These are phyloP conservation scores for Malachius bipustulatus DNA, from an alignment of 2,888 invertebrate species.

Conservation along the genomic window DNA sequence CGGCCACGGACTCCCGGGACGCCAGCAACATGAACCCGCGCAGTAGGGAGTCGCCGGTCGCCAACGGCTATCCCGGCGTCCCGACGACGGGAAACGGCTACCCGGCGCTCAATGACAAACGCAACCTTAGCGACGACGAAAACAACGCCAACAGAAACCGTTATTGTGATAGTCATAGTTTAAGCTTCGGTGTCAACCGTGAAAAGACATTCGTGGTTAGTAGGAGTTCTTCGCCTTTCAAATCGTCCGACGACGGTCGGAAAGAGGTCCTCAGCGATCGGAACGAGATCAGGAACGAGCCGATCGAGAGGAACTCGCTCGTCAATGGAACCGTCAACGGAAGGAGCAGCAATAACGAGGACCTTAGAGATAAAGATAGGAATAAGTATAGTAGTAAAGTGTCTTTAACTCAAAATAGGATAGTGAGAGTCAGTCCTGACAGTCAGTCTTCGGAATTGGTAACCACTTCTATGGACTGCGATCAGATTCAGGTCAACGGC, in stretches of 20 bases:
- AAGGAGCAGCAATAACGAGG: conserved; percentile 11
- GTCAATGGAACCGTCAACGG: conserved; percentile 18
- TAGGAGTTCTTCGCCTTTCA: neutral
- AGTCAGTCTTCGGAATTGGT: conserved; percentile 32
- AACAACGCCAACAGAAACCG: conserved; percentile 26
- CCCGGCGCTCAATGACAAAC: conserved; percentile 28
- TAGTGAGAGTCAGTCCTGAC: conserved; percentile 34
- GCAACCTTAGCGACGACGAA: conserved; percentile 29
- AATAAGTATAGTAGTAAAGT: conserved; percentile 24
- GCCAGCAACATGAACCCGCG: conserved; percentile 39
- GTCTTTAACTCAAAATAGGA: conserved; percentile 26
- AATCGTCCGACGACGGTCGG: conserved; percentile 19
- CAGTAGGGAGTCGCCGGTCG: conserved; percentile 30
- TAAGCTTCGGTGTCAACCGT: conserved; percentile 30
- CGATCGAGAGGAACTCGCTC: conserved; percentile 20
- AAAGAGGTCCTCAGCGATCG: conserved; percentile 24
- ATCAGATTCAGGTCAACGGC: conserved; percentile 20
- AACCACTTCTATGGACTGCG: conserved; percentile 16
- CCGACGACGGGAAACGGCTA: conserved; percentile 18
- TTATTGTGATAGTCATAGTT: conserved; percentile 34
- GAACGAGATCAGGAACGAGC: conserved; percentile 16
- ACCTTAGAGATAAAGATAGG: conserved; percentile 10
- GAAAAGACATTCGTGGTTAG: conserved; percentile 24
- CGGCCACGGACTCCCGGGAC: conserved; percentile 36
- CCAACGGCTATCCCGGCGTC: conserved; percentile 9